Conservation (phyloP, 2,797 vertebrate genomes). For the Periparus ater region DNA sequence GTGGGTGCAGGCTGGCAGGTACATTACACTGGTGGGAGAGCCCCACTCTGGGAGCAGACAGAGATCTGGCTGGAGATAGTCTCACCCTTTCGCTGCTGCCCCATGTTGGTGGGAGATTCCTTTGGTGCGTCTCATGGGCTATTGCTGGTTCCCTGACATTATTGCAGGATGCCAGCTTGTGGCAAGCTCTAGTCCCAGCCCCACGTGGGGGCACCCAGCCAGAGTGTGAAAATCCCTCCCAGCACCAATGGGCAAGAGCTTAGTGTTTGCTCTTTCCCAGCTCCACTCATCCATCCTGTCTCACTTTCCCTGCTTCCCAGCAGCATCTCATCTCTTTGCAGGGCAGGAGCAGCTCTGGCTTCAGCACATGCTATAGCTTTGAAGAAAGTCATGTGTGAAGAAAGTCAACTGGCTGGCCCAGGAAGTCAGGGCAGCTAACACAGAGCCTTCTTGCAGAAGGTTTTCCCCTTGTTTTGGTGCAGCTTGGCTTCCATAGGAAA, state of each 20-base stretch:
- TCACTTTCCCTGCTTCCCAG: background rate
- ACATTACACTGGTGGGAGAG: background rate
- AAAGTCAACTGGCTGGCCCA: slow-evolving; percentile 18
- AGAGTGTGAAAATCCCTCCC: background rate
- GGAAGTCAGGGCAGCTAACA: slow-evolving; percentile 20
- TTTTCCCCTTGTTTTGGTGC: background rate
- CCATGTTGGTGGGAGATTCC: background rate
- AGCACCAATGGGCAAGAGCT: background rate
- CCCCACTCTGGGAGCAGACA: background rate
- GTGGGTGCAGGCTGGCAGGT: background rate
- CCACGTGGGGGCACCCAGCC: background rate
- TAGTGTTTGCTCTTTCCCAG: accelerated
- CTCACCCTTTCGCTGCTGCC: background rate
- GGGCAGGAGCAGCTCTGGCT: background rate
- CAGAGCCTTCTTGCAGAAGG: background rate
- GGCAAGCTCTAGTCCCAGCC: background rate
- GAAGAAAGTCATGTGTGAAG: background rate
- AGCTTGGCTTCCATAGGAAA: slow-evolving; percentile 40
- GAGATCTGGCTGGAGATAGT: background rate
- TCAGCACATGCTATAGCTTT: background rate
- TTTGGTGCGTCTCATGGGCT: background rate
- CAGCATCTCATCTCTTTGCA: accelerated
- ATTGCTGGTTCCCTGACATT: background rate
- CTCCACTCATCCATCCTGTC: background rate
- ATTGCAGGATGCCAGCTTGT: background rate